These are phyloP conservation scores for Nezara viridula DNA, from an alignment of 2,888 invertebrate genomes.

Conservation along the genomic window DNA sequence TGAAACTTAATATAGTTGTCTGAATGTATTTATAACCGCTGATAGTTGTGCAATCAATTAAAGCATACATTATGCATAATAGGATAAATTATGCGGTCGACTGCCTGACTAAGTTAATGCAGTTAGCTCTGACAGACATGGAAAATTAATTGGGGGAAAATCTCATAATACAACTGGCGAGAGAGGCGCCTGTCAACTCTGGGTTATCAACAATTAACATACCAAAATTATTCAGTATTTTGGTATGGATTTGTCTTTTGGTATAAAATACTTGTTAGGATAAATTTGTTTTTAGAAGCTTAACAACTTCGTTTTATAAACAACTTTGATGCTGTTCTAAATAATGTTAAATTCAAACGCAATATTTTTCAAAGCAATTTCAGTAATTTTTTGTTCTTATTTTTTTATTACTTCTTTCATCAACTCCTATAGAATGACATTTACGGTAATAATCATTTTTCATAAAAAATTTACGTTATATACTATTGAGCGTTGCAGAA, in stretches of 20 bases:
- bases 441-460: too few species aligned
- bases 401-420: too few species aligned
- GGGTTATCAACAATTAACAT: neutral
- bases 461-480: too few species aligned
- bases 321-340: too few species aligned
- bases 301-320: too few species aligned
- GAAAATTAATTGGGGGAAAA: neutral
- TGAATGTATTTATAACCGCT: neutral
- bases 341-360: too few species aligned
- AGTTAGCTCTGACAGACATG: constrained; percentile 11
- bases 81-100: neutral
- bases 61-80: neutral
- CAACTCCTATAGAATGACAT: too few species aligned
- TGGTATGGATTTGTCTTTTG: too few species aligned
- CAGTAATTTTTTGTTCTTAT: too few species aligned
- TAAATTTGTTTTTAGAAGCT: neutral
- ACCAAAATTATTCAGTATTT: neutral
- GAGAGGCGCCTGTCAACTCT: neutral
- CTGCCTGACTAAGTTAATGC: neutral
- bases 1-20: neutral
- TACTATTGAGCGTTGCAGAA: too few species aligned
- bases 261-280: neutral
- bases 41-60: constrained; percentile 29
- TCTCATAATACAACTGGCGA: neutral
- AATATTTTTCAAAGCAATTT: too few species aligned